Evolutionary conservation across 53 echinoderm and acorn worm genomes (phyloP), one percentile per base, ranked within the genome.

Genomic region (Holothuria leucospilota): DNA sequence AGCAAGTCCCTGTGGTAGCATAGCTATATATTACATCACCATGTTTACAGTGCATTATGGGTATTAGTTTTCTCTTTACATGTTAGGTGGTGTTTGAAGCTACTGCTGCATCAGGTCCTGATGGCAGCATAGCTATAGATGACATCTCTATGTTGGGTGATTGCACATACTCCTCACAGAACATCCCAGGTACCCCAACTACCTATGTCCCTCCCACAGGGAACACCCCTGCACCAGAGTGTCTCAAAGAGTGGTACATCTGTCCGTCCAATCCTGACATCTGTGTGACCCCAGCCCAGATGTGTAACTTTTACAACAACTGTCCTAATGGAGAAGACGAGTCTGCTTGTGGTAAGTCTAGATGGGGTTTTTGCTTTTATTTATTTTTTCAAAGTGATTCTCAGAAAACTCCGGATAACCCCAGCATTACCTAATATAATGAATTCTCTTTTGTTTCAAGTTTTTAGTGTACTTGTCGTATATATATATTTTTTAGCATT

Each of bases 91-190:
- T 96, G 10, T 89, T 93, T 68, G 96, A 96, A 82, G 93, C 91
- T 1, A 85, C 85, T 23, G 79, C 53, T 10, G 86, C 77, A n/a
- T 26, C 53, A n/a, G 96, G 96, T 26, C 67, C 86, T n/a, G 63
- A 86, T 28, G 93, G 94, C 0, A 90, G 93, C 73, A 94, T 96
- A 5, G 92, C 96, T n/a, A 88, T 96, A 23, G 96, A 96, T 68
- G 96, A 96, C 62, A 90, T 91, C 24, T 39, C 65, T 7, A 82
- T 82, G 65, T 7, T 46, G 8, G 46, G 46, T 46, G 46, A 46
- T 7, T 46, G 46, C 46, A 46, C 46, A 46, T 46, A 46, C 11
- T 46, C 46, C 46, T 46, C 46, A 0, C 46, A 46, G 46, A 30
- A 21, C 46, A 62, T 82, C 65, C 82, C 82, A 20, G 82, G 82